A percentile compares a stretch with the other conserved stretches of the same genome.
phyloP scores from a whole-genome alignment of 2,113 vertebrate species.

The Sinocyclocheilus anshuiensis region DNA sequence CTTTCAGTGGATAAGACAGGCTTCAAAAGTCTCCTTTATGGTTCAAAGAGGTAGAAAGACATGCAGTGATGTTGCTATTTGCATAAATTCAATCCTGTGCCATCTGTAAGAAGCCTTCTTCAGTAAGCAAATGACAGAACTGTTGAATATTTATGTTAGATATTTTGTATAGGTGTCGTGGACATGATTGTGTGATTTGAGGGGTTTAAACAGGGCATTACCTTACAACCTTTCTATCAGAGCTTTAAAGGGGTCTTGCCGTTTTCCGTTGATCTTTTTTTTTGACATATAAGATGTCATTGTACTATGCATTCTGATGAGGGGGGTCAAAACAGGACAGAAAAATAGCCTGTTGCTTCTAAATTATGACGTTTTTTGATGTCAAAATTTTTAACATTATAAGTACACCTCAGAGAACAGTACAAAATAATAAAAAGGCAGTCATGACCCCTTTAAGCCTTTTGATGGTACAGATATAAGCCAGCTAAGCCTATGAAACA shows the following conservation, averaged over 20 bases:
- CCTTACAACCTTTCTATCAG: not conserved
- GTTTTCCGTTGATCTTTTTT: too few relatives aligned
- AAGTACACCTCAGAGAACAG: too few relatives aligned
- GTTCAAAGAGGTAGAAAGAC: not conserved
- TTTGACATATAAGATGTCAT: too few relatives aligned
- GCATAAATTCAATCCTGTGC: constrained; percentile 23
- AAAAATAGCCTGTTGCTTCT: too few relatives aligned
- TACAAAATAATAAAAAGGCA: too few relatives aligned
- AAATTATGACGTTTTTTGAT: too few relatives aligned
- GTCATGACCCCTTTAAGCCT: not conserved
- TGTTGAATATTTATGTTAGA: constrained; percentile 40
- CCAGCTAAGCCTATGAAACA: not conserved
- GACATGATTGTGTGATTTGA: not conserved
- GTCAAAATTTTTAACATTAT: too few relatives aligned
- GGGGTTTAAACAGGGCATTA: not conserved
- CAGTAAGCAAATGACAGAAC: constrained; percentile 37
- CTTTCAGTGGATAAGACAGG: not conserved
- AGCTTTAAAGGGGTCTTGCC: not conserved
- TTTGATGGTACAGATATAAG: not conserved
- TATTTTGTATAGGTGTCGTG: not conserved
- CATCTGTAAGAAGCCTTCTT: not conserved
- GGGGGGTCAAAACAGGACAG: too few relatives aligned
- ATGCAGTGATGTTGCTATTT: constrained; percentile 16
- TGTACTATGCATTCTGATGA: too few relatives aligned
- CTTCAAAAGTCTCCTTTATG: constrained; percentile 4